Conservation (phyloP, 2,113 vertebrate species). For the Junco hyemalis region DNA sequence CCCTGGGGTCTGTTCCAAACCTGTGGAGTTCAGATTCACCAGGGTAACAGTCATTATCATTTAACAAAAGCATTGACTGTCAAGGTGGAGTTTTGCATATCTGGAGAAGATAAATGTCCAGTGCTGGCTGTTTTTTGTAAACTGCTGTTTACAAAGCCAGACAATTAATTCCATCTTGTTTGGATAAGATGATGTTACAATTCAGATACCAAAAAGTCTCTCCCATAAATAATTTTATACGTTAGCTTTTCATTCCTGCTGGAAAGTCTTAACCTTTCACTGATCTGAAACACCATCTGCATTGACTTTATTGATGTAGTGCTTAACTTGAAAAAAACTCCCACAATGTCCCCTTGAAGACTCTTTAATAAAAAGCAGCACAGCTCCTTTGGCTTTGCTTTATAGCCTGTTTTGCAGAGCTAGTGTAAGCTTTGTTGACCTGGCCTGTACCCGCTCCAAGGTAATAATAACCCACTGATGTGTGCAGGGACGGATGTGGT, state of each 20-base stretch:
- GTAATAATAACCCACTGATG: conserved; percentile 10
- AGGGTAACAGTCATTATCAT: neutral
- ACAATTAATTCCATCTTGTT: neutral
- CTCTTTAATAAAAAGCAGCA: neutral
- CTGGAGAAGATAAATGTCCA: neutral
- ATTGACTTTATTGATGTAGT: neutral
- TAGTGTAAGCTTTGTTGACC: conserved; percentile 8
- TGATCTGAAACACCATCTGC: neutral
- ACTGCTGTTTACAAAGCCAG: neutral
- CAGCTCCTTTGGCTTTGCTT: neutral
- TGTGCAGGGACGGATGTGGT: neutral
- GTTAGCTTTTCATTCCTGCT: neutral
- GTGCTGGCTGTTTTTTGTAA: neutral
- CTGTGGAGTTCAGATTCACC: neutral
- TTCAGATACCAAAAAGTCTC: neutral
- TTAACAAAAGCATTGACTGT: neutral
- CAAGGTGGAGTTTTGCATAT: neutral
- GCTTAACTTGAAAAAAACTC: neutral
- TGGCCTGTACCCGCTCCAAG: neutral
- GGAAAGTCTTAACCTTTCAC: neutral
- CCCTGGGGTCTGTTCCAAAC: neutral
- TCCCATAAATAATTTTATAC: neutral
- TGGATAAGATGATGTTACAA: neutral
- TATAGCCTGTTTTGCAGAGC: conserved; percentile 11
- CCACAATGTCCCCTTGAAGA: neutral